These are phyloP conservation scores for Sympetrum striolatum DNA, from an alignment of 2,888 invertebrate species.

Conservation along the genomic window DNA sequence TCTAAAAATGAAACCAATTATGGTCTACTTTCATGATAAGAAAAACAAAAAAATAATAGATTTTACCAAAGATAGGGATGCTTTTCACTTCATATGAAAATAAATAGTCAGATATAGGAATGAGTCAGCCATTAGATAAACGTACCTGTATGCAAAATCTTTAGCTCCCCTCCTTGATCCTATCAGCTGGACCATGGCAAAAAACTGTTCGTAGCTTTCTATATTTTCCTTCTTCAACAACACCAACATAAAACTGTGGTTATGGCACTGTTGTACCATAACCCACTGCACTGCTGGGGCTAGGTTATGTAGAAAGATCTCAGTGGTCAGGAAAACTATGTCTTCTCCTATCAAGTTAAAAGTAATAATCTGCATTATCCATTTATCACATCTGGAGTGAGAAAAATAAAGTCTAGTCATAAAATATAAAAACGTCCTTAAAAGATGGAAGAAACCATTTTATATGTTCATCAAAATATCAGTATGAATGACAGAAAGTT, in stretches of 20 bases:
- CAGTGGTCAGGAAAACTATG: conserved; percentile 98
- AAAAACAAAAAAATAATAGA: too few species aligned
- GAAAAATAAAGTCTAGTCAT: too few species aligned
- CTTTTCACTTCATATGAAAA: too few species aligned
- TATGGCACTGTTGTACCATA: conserved; percentile 99
- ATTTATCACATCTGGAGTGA: too few species aligned
- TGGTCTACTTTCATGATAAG: too few species aligned
- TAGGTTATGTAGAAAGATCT: conserved; percentile 98
- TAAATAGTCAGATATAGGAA: too few species aligned
- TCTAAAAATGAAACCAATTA: too few species aligned
- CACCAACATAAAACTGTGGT: conserved; percentile 99
- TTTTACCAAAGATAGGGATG: too few species aligned
- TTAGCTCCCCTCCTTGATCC: conserved; percentile 99
- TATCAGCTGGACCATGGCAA: conserved; percentile 98
- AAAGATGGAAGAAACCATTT: too few species aligned
- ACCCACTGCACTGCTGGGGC: conserved; percentile 99
- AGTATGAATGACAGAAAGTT: too few species aligned
- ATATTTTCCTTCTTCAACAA: conserved; percentile 98
- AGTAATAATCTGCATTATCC: neutral
- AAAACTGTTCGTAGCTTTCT: conserved; percentile 95
- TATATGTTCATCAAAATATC: too few species aligned
- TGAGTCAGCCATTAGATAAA: neutral
- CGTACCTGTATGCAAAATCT: conserved; percentile 92
- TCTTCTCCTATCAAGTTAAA: conserved; percentile 76
- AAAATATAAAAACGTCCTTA: too few species aligned